Base-by-base conservation (phyloP, 2,797 vertebrate genomes). In the Gobionotothen gibberifrons region DNA sequence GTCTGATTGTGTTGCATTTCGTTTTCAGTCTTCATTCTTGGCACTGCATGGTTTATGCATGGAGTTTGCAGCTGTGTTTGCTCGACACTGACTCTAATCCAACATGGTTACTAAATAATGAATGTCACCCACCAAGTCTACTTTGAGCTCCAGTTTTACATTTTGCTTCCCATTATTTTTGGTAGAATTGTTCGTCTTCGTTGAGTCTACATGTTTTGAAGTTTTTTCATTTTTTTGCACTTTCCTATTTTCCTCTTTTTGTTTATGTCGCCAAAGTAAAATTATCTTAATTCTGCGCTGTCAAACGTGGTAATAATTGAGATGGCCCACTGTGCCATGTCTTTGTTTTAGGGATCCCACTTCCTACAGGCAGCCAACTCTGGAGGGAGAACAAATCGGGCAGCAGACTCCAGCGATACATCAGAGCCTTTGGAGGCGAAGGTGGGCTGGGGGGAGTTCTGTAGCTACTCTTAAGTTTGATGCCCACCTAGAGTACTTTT, bases 331-430 rank as follows among this genome's bases (percentile, higher is more conserved):
- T 91, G 84, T 90, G 87, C 85, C 83, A 74, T 94, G 84, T 93
- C 85, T 95, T 67, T 94, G 87, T 94, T 93, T 84, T 92, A 95
- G 95, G 94, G 92, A 51, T 92, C 90, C 87, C 89, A 90, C 78
- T 91, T 91, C 83, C 92, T 94, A 87, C 97, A 96, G 92, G 92
- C 85, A 75, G 84, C 95, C 86, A 94, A 94, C 82, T 94, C 93
- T 71, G 97, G 95, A 97, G 97, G 97, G 92, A 96, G 95, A 93
- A 96, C 96, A 86, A 97, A 94, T 95, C 96, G 97, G 90, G 96
- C 97, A 84, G 90, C 96, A 87, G 97, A 97, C 84, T 83, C 89
- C 93, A 93, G 93, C 92, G 88, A 95, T 87, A 95, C 92, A 81
- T 94, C 96, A 82, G 96, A 96, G 89, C 94, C 95, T 90, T 92